Base-by-base conservation (phyloP, 2,888 invertebrate genomes). In the Xanthorhoe spadicearia region DNA sequence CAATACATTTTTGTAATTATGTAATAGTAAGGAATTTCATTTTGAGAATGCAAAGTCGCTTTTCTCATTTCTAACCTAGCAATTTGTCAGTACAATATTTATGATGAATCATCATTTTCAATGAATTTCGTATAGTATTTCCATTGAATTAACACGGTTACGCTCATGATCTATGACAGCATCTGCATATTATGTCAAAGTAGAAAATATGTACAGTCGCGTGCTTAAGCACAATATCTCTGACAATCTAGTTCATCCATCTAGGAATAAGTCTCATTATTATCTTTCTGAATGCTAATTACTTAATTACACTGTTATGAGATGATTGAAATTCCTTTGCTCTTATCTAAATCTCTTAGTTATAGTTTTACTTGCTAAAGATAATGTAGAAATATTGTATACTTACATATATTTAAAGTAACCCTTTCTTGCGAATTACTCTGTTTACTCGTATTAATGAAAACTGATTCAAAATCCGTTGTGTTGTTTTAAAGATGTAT, bases 161-260 rank as follows among this genome's bases (percentile, higher is more conserved):
- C 8, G 17, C 48, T 17, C 48, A 48, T 48, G 8, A 48, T 48
- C 9, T 43, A 48, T 48, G 48, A 6, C 48, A 51, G 10, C 51
- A n/a, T 52, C n/a, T 52, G 15, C 28, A 32, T 48, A 48, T 35
- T 38, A 32, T 46, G 17, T 18, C 38, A 52, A 46, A 46, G 53
- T 48, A 67, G 58, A 53, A 63, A 55, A 57, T 38, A 28, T 50
- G 59, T 58, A 64, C 19, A 65, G 49, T 74, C 48, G 73, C 73
- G 70, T 76, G 75, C 52, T 64, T 23, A 49, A 50, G 49, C 49
- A 58, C 8, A 2, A 32, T 32, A 4, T 6, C 52, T 74, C 68
- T 69, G 53, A 59, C 64, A 69, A 66, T 55, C 52, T 43, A 62
- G 43, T 53, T 49, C 46, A 63, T 64, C 52, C 58, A 64, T 64